Percentiles rank a stretch among this genome's conserved stretches.
Evolutionary conservation across 2,888 invertebrate genomes (phyloP).

Genomic region (Chrysolina oricalcia): DNA sequence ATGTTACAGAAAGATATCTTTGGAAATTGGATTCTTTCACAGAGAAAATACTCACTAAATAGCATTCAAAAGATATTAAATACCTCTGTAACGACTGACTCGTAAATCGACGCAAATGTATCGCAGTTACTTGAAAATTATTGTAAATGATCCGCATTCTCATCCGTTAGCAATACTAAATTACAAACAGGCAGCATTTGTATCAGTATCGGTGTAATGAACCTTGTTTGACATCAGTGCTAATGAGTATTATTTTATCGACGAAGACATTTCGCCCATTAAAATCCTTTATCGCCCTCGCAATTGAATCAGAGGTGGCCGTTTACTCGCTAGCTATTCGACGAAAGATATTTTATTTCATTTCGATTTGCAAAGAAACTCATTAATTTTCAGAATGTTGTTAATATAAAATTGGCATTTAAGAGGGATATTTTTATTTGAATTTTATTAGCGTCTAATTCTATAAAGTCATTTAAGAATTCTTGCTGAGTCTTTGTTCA

Average conservation of each 20-base stretch:
- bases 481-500: too few relatives aligned
- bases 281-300: conserved; percentile 18
- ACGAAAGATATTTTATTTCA: conserved; percentile 5
- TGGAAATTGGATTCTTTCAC: too few relatives aligned
- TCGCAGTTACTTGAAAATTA: neutral
- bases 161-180: neutral
- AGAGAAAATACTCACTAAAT: too few relatives aligned
- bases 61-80: too few relatives aligned
- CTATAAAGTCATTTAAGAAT: too few relatives aligned
- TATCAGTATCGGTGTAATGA: conserved; percentile 21
- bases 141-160: neutral
- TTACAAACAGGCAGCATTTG: neutral
- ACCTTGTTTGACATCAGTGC: conserved; percentile 24
- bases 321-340: neutral
- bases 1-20: too few relatives aligned
- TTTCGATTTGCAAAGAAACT: neutral
- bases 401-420: neutral
- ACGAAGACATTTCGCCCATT: conserved; percentile 26
- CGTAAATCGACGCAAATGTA: neutral
- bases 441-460: too few relatives aligned
- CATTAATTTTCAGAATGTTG: neutral
- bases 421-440: too few relatives aligned
- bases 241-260: conserved; percentile 26
- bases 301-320: conserved; percentile 17
- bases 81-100: neutral